Percentiles rank a stretch among this genome's conserved stretches.
Evolutionary conservation across 37 sponge, comb jelly and placozoan genomes (phyloP).

Genomic region (Ephydatia muelleri): DNA sequence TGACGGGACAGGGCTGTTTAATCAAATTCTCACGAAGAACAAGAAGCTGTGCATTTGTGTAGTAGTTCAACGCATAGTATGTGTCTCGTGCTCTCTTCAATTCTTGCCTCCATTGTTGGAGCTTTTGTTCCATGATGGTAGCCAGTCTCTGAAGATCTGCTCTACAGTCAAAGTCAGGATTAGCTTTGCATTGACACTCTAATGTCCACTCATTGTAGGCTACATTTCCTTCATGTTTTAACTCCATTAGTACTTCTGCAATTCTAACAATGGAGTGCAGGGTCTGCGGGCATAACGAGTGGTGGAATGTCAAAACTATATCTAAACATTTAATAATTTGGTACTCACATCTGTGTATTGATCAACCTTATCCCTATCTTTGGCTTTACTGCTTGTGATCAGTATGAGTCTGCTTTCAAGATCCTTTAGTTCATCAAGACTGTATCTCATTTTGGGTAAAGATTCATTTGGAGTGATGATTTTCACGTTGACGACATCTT

Average conservation of each 20-base stretch:
- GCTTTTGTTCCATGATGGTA: constrained; percentile 2
- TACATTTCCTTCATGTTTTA: constrained; percentile 21
- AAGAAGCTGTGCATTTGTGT: constrained; percentile 32
- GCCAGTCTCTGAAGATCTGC: neutral
- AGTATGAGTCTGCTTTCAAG: constrained; percentile 82
- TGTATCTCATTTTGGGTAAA: constrained; percentile 28
- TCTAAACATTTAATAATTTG: neutral
- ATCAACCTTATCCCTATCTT: constrained; percentile 50
- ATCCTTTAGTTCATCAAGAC: constrained; percentile 70
- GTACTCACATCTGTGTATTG: constrained; percentile 46
- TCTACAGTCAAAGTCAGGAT: neutral
- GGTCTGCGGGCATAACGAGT: neutral
- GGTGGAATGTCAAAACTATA: neutral
- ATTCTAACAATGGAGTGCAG: constrained; percentile 26
- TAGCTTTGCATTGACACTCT: constrained; percentile 7
- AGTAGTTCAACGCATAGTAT: constrained; percentile 42
- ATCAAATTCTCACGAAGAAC: constrained; percentile 22
- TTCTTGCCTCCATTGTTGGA: constrained; percentile 9
- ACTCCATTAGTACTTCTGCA: constrained; percentile 12
- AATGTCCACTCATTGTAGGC: constrained; percentile 12
- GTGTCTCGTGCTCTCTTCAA: constrained; percentile 6
- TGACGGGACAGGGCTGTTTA: neutral
- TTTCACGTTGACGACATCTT: constrained; percentile 44
- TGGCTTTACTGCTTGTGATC: constrained; percentile 66
- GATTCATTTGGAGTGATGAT: neutral